Evolutionary conservation across 2,113 vertebrate species (phyloP).

Genomic region (Crotalus tigris): DNA sequence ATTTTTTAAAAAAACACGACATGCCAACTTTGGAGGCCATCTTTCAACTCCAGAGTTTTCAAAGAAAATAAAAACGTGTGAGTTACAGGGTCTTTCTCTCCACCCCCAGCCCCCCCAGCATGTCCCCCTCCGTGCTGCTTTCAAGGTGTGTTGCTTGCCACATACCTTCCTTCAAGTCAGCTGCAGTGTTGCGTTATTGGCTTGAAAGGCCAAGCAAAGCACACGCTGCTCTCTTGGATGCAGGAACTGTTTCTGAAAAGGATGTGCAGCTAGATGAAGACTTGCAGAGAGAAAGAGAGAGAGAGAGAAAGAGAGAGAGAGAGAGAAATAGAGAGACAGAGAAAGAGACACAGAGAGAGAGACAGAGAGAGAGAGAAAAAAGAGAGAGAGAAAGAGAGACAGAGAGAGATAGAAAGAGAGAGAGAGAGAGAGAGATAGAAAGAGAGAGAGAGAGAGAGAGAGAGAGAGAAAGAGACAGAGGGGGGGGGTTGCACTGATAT

Average conservation of each 20-base stretch:
- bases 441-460: too few species aligned
- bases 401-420: too few species aligned
- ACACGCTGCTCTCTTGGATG: background rate
- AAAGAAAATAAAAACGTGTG: constrained; percentile 37
- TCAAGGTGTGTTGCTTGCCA: rapidly evolving
- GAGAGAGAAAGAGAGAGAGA: too few species aligned
- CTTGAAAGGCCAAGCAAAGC: background rate
- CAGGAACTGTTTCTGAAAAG: background rate
- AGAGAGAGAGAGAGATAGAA: too few species aligned
- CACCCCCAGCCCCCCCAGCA: background rate
- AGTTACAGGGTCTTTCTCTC: rapidly evolving
- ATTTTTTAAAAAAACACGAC: constrained; percentile 56
- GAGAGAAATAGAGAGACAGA: rapidly evolving
- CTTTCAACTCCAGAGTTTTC: constrained; percentile 49
- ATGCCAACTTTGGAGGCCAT: constrained; percentile 56
- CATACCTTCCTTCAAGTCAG: background rate
- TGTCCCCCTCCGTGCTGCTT: background rate
- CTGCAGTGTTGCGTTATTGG: background rate
- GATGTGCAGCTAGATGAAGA: background rate
- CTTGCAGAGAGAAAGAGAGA: background rate
- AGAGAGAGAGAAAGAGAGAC: too few species aligned
- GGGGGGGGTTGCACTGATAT: too few species aligned
- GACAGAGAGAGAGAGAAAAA: too few species aligned
- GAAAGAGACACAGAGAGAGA: too few species aligned
- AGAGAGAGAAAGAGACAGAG: too few species aligned